phyloP scores from a whole-genome alignment of 2,113 vertebrate genomes.

The Noctilio leporinus region DNA sequence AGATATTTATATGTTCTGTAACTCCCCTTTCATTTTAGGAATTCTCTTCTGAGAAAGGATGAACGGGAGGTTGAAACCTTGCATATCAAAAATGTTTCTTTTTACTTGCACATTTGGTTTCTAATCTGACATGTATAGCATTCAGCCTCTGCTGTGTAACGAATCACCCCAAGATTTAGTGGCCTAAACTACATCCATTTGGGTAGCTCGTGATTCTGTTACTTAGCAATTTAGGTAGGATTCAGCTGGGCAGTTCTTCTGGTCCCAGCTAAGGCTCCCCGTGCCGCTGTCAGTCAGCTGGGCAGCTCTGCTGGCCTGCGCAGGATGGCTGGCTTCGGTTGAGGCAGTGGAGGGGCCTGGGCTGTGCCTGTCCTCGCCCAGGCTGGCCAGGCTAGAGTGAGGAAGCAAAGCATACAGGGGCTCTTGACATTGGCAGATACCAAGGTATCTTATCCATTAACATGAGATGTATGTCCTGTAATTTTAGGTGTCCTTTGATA shows the following conservation, averaged over 20 bases:
- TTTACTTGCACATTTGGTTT: neutral
- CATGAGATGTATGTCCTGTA: neutral
- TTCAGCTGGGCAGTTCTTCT: neutral
- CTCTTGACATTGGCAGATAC: neutral
- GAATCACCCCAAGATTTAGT: neutral
- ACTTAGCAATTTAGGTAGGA: neutral
- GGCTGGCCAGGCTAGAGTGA: neutral
- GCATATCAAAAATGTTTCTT: neutral
- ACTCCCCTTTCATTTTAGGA: neutral
- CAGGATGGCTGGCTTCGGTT: too few relatives aligned
- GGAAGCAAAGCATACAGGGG: neutral
- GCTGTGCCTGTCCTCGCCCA: neutral
- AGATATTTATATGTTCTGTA: neutral
- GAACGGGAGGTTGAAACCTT: neutral
- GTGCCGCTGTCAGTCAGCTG: neutral
- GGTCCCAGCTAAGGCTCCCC: neutral
- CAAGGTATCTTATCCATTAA: neutral
- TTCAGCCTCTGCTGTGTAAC: neutral
- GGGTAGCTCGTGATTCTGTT: neutral
- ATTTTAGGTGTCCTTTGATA: neutral
- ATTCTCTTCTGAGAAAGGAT: neutral
- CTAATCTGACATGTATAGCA: neutral
- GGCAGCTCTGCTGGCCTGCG: neutral
- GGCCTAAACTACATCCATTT: neutral
- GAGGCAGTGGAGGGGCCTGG: neutral